Conservation (phyloP, 2,888 invertebrate species). For the Rhingia rostrata region DNA sequence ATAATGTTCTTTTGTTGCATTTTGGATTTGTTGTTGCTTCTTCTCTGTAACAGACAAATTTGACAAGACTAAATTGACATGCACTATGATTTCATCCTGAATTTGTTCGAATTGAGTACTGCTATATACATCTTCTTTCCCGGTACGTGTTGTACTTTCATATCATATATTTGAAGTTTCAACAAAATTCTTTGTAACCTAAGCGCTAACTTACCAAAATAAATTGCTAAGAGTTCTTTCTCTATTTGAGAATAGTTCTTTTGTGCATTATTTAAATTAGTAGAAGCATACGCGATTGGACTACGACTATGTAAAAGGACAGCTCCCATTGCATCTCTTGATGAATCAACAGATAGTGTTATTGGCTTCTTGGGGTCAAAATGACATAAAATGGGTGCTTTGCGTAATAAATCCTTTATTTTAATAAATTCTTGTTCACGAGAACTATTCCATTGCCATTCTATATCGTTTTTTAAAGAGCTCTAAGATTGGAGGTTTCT, state of each 20-base stretch:
- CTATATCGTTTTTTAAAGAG: constrained; percentile 3
- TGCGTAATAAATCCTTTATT: constrained; percentile 4
- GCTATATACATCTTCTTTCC: constrained; percentile 38
- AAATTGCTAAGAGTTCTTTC: constrained; percentile 44
- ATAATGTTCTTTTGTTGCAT: no score
- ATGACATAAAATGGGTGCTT: constrained; percentile 8
- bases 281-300: constrained; percentile 18
- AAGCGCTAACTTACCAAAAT: constrained; percentile 52
- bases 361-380: constrained; percentile 15
- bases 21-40: no score
- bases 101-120: not conserved
- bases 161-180: constrained; percentile 33
- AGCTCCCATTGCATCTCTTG: constrained; percentile 3
- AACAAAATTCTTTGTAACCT: constrained; percentile 48
- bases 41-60: no score
- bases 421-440: constrained; percentile 5
- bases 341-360: constrained; percentile 4
- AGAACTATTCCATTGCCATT: constrained; percentile 3
- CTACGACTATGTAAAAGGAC: constrained; percentile 2
- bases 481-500: not conserved
- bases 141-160: constrained; percentile 36
- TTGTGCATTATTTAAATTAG: not conserved
- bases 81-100: no score
- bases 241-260: constrained; percentile 1
- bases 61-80: no score